Evolutionary conservation across 2,113 vertebrate species (phyloP).

Genomic region (Phodopus roborovskii): DNA sequence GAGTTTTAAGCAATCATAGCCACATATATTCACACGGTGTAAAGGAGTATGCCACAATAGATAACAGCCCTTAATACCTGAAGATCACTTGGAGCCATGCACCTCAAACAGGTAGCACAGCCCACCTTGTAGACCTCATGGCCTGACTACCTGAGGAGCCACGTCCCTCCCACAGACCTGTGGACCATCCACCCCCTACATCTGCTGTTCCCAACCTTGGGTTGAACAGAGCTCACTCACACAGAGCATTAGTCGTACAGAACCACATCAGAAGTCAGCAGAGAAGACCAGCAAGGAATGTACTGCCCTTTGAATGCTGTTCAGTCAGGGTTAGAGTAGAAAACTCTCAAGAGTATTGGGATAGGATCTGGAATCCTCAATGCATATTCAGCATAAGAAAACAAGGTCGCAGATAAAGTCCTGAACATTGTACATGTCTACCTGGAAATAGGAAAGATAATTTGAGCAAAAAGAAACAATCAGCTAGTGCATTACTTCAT

Average conservation of each 20-base stretch:
- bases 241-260: background rate
- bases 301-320: background rate
- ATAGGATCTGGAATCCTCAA: background rate
- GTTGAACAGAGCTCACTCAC: background rate
- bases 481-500: background rate
- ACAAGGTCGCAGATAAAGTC: background rate
- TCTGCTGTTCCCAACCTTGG: background rate
- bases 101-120: background rate
- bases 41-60: too few species aligned
- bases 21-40: too few species aligned
- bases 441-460: background rate
- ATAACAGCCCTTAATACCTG: background rate
- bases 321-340: background rate
- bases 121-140: background rate
- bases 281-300: background rate
- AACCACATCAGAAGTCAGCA: background rate
- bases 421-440: background rate
- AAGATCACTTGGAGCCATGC: background rate
- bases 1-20: too few species aligned
- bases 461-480: background rate
- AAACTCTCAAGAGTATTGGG: background rate
- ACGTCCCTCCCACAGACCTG: background rate
- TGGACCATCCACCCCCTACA: background rate
- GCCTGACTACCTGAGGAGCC: background rate
- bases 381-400: background rate